A percentile compares a stretch with the other conserved stretches of the same genome.
These are phyloP conservation scores for Alethe diademata DNA, from an alignment of 2,113 vertebrate species.

Conservation along the genomic window DNA sequence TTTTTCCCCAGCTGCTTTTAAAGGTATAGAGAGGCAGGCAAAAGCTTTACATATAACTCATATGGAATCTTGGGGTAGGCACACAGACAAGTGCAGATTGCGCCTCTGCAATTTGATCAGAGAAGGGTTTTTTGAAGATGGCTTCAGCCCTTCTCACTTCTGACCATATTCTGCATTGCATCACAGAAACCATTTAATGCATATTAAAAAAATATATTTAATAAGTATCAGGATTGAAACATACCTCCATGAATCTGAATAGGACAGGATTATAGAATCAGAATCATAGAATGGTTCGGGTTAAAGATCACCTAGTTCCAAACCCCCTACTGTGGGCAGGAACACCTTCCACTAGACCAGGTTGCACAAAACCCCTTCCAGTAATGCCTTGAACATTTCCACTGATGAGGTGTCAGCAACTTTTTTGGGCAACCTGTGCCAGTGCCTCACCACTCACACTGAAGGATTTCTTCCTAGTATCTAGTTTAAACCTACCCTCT, in stretches of 20 bases:
- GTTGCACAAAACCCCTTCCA: neutral
- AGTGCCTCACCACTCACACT: neutral
- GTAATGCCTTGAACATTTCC: neutral
- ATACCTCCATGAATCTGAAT: neutral
- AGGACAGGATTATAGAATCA: neutral
- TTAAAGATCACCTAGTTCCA: neutral
- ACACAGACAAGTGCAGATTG: neutral
- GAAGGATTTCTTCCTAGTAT: neutral
- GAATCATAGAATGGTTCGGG: neutral
- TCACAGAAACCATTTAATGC: neutral
- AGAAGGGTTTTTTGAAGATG: neutral
- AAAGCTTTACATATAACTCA: neutral
- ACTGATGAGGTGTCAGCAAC: rapidly evolving
- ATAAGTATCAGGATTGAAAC: neutral
- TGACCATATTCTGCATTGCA: neutral
- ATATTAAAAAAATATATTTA: neutral
- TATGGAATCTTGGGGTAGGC: neutral
- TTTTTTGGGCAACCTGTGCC: neutral
- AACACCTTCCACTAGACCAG: neutral
- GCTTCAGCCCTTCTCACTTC: neutral
- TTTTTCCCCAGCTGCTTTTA: neutral
- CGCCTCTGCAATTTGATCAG: neutral
- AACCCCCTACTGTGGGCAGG: neutral
- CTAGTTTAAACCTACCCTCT: neutral
- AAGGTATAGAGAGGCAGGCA: neutral